Evolutionary conservation across 1,140 invertebrate species (phyloP).

Genomic region (Spodoptera frugiperda): DNA sequence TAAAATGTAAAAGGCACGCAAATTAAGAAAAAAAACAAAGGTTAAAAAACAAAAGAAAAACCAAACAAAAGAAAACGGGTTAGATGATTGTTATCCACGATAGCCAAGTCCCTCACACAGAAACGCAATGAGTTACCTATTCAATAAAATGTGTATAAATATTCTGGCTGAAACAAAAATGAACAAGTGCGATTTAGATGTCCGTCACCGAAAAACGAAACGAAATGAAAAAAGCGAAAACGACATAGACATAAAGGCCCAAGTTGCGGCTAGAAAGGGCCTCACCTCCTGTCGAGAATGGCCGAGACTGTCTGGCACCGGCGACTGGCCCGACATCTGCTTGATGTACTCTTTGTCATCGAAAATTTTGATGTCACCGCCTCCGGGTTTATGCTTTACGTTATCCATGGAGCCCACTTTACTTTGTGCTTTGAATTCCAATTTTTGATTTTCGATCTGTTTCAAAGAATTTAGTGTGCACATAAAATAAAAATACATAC

Average conservation of each 20-base stretch:
- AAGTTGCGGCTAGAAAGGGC: slow-evolving; percentile 55
- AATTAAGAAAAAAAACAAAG: slow-evolving; percentile 21
- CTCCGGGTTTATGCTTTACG: slow-evolving; percentile 96
- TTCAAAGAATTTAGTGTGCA: slow-evolving; percentile 67
- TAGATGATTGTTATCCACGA: slow-evolving; percentile 56
- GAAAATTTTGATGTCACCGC: slow-evolving; percentile 97
- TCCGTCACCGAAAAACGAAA: slow-evolving; percentile 69
- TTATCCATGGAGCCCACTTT: slow-evolving; percentile 97
- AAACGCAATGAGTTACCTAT: slow-evolving; percentile 63
- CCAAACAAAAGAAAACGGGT: slow-evolving; percentile 24
- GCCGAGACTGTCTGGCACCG: slow-evolving; percentile 87
- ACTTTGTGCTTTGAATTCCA: slow-evolving; percentile 94
- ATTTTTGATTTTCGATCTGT: slow-evolving; percentile 95
- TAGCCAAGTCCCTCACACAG: slow-evolving; percentile 56
- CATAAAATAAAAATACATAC: slow-evolving; percentile 45
- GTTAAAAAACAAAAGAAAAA: slow-evolving; percentile 44
- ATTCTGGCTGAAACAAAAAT: slow-evolving; percentile 86
- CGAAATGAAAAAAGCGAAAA: slow-evolving; percentile 62
- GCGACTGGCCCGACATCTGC: slow-evolving; percentile 89
- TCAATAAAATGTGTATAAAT: slow-evolving; percentile 87
- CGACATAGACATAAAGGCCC: slow-evolving; percentile 53
- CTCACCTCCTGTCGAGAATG: slow-evolving; percentile 90
- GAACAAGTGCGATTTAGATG: slow-evolving; percentile 59
- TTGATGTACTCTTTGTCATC: slow-evolving; percentile 97
- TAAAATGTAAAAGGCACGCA: slow-evolving; percentile 56